A percentile compares a stretch with the other conserved stretches of the same genome.
These are phyloP conservation scores for Cheilosia soror DNA, from an alignment of 2,888 invertebrate species.

Conservation along the genomic window DNA sequence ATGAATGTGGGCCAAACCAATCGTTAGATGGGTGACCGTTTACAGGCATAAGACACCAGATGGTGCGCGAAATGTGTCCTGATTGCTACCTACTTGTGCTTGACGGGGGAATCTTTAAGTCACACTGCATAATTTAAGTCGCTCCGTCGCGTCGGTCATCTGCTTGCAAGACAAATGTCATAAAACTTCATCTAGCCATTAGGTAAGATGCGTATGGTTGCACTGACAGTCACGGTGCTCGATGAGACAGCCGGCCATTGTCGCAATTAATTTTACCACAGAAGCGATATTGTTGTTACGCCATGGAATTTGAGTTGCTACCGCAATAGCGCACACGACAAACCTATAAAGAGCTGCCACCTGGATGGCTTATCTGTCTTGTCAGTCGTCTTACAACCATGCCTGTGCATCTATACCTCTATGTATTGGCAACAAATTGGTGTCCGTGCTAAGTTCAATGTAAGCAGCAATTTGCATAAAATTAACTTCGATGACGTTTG, in stretches of 20 bases:
- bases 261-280: constrained; percentile 69
- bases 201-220: constrained; percentile 37
- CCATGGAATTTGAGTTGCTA: constrained; percentile 60
- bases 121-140: constrained; percentile 31
- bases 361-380: constrained; percentile 19
- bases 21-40: constrained; percentile 73
- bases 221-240: background rate
- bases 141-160: background rate
- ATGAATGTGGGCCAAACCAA: constrained; percentile 66
- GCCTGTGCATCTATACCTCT: background rate
- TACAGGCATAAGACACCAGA: constrained; percentile 69
- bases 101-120: constrained; percentile 43
- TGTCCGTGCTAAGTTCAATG: constrained; percentile 67
- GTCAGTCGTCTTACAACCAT: background rate
- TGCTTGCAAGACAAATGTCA: constrained; percentile 31
- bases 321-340: constrained; percentile 56
- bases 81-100: constrained; percentile 62
- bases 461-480: constrained; percentile 62
- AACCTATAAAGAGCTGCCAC: constrained; percentile 37
- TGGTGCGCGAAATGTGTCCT: constrained; percentile 61
- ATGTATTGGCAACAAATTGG: constrained; percentile 37
- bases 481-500: constrained; percentile 59
- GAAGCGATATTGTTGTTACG: constrained; percentile 66
- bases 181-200: constrained; percentile 62
- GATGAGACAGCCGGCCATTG: constrained; percentile 30